phyloP scores from a whole-genome alignment of 2,113 vertebrate species.

The Cynoglossus semilaevis region DNA sequence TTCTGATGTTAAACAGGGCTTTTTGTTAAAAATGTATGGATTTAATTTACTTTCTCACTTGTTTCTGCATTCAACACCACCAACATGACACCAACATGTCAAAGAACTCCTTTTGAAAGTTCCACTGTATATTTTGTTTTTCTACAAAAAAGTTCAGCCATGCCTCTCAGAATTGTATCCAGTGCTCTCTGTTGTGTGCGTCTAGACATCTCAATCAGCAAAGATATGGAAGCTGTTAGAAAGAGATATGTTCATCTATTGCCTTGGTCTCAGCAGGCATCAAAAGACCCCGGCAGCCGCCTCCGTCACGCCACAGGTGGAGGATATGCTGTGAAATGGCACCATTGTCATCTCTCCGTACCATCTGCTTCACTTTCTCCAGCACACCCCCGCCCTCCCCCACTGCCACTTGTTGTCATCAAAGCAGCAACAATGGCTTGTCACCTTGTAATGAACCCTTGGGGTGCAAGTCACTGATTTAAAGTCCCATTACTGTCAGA shows the following conservation, averaged over 20 bases:
- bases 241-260: slow-evolving; percentile 54
- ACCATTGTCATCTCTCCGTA: slow-evolving; percentile 53
- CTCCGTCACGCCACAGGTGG: slow-evolving; percentile 70
- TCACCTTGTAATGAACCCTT: slow-evolving; percentile 65
- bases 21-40: too few relatives aligned
- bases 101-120: too few relatives aligned
- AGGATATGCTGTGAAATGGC: slow-evolving; percentile 64
- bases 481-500: slow-evolving; percentile 70
- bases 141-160: too few relatives aligned
- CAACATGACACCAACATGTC: too few relatives aligned
- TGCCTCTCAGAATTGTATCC: too few relatives aligned
- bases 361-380: slow-evolving; percentile 63
- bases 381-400: slow-evolving; percentile 1
- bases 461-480: slow-evolving; percentile 66
- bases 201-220: slow-evolving; percentile 56
- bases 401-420: slow-evolving; percentile 40
- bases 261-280: slow-evolving; percentile 52
- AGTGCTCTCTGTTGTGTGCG: slow-evolving; percentile 11
- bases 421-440: slow-evolving; percentile 51
- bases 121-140: too few relatives aligned
- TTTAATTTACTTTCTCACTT: too few relatives aligned
- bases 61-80: too few relatives aligned
- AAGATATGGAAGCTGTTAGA: slow-evolving; percentile 36
- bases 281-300: slow-evolving; percentile 53
- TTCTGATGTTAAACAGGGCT: too few relatives aligned